These are phyloP conservation scores for Apamea crenata DNA, from an alignment of 2,888 invertebrate species.

Conservation along the genomic window DNA sequence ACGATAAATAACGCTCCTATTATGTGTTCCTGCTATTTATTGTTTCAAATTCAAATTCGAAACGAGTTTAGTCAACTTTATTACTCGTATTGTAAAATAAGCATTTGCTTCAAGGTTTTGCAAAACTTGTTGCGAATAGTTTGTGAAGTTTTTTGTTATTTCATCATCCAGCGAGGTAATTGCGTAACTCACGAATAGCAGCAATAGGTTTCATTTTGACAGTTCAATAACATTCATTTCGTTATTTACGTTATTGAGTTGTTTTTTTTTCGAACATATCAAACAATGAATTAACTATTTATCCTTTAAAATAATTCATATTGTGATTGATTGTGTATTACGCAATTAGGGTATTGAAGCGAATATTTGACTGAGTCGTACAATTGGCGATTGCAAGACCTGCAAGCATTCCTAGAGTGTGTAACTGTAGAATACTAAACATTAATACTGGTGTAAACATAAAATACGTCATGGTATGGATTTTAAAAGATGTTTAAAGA, in stretches of 20 bases:
- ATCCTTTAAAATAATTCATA: neutral
- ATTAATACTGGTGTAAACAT: slow-evolving; percentile 57
- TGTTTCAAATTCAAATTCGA: slow-evolving; percentile 72
- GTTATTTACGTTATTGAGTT: neutral
- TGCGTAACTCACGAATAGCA: neutral
- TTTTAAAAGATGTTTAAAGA: slow-evolving; percentile 88
- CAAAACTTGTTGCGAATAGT: slow-evolving; percentile 57
- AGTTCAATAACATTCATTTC: neutral
- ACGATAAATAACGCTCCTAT: slow-evolving; percentile 76
- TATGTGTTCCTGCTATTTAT: slow-evolving; percentile 74
- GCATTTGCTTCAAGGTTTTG: slow-evolving; percentile 59
- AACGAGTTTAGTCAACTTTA: slow-evolving; percentile 65
- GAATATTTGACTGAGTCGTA: slow-evolving; percentile 43
- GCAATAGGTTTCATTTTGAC: neutral
- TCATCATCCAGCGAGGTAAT: neutral
- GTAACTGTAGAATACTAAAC: slow-evolving; percentile 39
- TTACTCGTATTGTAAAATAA: slow-evolving; percentile 63
- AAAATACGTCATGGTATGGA: slow-evolving; percentile 79
- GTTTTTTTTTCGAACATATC: neutral
- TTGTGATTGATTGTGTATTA: neutral
- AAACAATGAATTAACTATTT: neutral
- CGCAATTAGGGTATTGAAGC: neutral
- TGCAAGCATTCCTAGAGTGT: slow-evolving; percentile 27
- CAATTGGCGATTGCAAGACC: slow-evolving; percentile 26
- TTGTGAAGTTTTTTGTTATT: slow-evolving; percentile 57